Percentiles rank a stretch among this genome's conserved stretches.
phyloP scores from a whole-genome alignment of 2,888 invertebrate species.

The Choreutis nemorana region DNA sequence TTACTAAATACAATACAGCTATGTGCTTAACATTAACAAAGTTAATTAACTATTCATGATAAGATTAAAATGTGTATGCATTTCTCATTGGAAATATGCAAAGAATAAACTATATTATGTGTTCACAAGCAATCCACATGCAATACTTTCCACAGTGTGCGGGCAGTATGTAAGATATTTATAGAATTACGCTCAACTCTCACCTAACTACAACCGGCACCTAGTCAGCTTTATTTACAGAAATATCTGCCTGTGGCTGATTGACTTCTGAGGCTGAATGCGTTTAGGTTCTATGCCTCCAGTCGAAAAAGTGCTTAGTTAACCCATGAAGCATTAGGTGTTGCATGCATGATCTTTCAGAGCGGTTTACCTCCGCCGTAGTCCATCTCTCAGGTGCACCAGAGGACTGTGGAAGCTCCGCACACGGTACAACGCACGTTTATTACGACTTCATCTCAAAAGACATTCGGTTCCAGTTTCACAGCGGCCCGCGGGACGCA shows the following conservation, averaged over 20 bases:
- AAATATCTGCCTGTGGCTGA: too few relatives aligned
- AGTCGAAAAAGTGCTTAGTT: constrained; percentile 3
- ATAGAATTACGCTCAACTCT: constrained; percentile 44
- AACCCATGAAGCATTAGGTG: constrained; percentile 16
- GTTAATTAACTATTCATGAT: too few relatives aligned
- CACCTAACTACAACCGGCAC: constrained; percentile 20
- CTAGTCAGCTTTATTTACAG: constrained; percentile 1
- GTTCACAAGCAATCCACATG: constrained; percentile 9
- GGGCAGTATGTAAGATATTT: constrained; percentile 44
- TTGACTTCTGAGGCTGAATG: constrained; percentile 16
- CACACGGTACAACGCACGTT: constrained; percentile 45
- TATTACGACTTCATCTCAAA: constrained; percentile 45
- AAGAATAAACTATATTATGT: too few relatives aligned
- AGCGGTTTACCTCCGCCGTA: constrained; percentile 56
- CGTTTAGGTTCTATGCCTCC: neutral
- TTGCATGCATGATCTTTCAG: constrained; percentile 44
- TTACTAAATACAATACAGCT: too few relatives aligned
- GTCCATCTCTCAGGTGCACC: constrained; percentile 63
- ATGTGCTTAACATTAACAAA: too few relatives aligned
- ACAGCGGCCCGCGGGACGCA: constrained; percentile 23
- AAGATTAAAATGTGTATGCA: too few relatives aligned
- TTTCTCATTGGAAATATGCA: too few relatives aligned
- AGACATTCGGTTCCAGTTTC: too few relatives aligned
- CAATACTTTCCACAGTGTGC: constrained; percentile 13
- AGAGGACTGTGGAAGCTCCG: constrained; percentile 43